Evolutionary conservation across 2,888 invertebrate genomes (phyloP).

Genomic region (Agonopterix alstromeriana): DNA sequence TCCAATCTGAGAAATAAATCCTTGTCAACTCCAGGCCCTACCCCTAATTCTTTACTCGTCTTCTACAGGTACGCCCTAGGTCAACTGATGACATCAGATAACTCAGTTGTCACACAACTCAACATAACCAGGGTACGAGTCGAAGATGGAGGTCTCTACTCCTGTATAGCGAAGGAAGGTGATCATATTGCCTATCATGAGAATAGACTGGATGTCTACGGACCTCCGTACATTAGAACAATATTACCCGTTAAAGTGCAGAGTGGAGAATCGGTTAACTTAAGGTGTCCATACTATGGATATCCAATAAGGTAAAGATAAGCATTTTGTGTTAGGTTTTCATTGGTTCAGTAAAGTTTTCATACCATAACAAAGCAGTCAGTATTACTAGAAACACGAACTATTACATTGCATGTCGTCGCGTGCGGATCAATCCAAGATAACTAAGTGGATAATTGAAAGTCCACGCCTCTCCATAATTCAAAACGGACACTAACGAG

Average conservation of each 20-base stretch:
- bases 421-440: neutral
- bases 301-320: slow-evolving; percentile 82
- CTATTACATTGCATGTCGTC: too few relatives aligned
- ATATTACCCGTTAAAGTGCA: slow-evolving; percentile 86
- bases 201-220: slow-evolving; percentile 72
- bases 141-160: slow-evolving; percentile 79
- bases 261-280: slow-evolving; percentile 83
- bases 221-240: slow-evolving; percentile 85
- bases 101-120: slow-evolving; percentile 61
- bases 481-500: too few relatives aligned
- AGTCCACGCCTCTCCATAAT: too few relatives aligned
- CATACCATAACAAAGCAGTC: too few relatives aligned
- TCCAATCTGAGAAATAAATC: too few relatives aligned
- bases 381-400: too few relatives aligned
- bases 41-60: too few relatives aligned
- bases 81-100: slow-evolving; percentile 66
- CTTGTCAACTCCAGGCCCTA: too few relatives aligned
- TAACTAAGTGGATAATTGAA: neutral
- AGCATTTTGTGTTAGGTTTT: too few relatives aligned
- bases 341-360: too few relatives aligned
- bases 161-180: slow-evolving; percentile 73
- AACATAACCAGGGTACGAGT: slow-evolving; percentile 76
- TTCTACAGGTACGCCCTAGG: slow-evolving; percentile 55
- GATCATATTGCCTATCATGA: slow-evolving; percentile 52
- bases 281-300: slow-evolving; percentile 90